A percentile compares a stretch with the other conserved stretches of the same genome.
Evolutionary conservation across 2,113 vertebrate species (phyloP).

Genomic region (human (Homo sapiens)): GRCh38 chr9:14347501-14348000

Average conservation of each 20-base stretch:
- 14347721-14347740: not conserved
- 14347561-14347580: not conserved
- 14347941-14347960: not conserved
- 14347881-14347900: not conserved
- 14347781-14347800: not conserved
- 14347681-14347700: not conserved
- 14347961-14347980: constrained; percentile 9
- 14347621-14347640: not conserved
- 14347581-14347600: not conserved
- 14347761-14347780: not conserved
- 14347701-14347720: not conserved
- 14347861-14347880: not conserved
- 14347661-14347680: not conserved
- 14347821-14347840: not conserved
- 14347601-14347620: not conserved
- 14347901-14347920: not conserved
- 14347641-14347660: not conserved
- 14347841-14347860: not conserved
- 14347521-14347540: not conserved
- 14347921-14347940: not conserved
- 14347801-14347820: not conserved
- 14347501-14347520: not conserved
- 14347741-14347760: not conserved
- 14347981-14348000: not conserved
- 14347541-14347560: not conserved